These are phyloP conservation scores for Anthopleura sola DNA, from an alignment of 64 coral and sea anemone species.

Conservation along the genomic window DNA sequence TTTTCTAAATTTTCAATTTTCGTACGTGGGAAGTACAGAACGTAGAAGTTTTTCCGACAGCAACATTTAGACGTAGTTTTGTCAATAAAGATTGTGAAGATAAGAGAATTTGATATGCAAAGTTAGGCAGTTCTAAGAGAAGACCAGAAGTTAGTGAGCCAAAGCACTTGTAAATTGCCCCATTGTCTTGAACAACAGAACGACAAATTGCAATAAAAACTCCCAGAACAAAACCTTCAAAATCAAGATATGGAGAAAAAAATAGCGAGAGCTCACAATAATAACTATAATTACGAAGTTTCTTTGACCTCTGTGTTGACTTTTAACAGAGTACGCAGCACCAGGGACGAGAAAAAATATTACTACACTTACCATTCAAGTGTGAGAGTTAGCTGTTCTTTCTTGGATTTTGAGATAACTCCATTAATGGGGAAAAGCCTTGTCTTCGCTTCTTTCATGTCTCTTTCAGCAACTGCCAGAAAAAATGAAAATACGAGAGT, in stretches of 20 bases:
- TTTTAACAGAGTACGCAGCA: neutral
- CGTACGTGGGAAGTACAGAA: neutral
- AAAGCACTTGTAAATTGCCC: neutral
- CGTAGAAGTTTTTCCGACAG: too few species aligned
- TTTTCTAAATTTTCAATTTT: neutral
- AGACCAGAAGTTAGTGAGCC: neutral
- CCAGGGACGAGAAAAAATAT: neutral
- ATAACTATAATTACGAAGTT: constrained; percentile 33
- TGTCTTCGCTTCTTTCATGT: constrained; percentile 39
- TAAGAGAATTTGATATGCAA: neutral
- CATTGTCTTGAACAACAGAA: neutral
- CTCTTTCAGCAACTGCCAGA: constrained; percentile 22
- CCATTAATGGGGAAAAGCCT: constrained; percentile 5
- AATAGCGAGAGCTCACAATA: neutral
- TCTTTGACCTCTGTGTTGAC: neutral
- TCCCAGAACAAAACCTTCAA: neutral
- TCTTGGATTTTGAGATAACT: constrained; percentile 46
- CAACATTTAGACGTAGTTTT: neutral
- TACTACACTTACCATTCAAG: constrained; percentile 29
- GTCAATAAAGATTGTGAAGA: constrained; percentile 9
- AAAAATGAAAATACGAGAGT: neutral
- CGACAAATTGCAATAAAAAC: neutral
- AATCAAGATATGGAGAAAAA: neutral
- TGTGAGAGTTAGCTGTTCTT: constrained; percentile 59
- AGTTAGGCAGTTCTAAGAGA: neutral